A percentile compares a stretch with the other conserved stretches of the same genome.
Conservation (phyloP, 2,888 invertebrate species). For the Nemapogon koenigi region DNA sequence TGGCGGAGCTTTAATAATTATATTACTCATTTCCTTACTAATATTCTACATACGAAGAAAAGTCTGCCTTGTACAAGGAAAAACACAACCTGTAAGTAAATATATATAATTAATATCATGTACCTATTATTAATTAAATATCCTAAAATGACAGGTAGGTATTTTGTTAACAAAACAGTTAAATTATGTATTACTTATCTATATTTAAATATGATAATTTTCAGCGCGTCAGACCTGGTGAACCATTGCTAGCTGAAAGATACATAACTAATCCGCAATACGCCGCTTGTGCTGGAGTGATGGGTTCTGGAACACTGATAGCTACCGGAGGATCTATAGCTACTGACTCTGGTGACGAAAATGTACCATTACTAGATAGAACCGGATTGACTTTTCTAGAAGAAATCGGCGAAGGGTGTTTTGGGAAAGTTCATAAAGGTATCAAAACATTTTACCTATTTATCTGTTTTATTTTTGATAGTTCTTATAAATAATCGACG, state of each 20-base stretch:
- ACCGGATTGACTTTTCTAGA: slow-evolving; percentile 74
- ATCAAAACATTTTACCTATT: too few species aligned
- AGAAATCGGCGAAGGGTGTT: slow-evolving; percentile 87
- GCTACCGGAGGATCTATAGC: slow-evolving; percentile 21
- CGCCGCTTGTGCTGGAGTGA: slow-evolving; percentile 52
- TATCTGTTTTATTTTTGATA: too few species aligned
- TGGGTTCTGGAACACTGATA: slow-evolving; percentile 34
- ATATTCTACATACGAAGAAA: slow-evolving; percentile 40
- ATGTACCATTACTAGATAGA: slow-evolving; percentile 68
- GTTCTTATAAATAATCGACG: too few species aligned
- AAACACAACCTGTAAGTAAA: slow-evolving; percentile 44
- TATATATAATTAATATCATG: neutral
- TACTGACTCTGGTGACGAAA: slow-evolving; percentile 35
- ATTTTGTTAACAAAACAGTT: too few species aligned
- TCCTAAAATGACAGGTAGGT: too few species aligned
- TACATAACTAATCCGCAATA: slow-evolving; percentile 82
- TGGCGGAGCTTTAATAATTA: slow-evolving; percentile 31
- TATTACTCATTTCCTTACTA: slow-evolving; percentile 26
- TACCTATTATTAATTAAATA: too few species aligned
- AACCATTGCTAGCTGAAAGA: slow-evolving; percentile 74
- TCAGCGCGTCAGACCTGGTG: slow-evolving; percentile 59
- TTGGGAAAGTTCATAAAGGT: slow-evolving; percentile 91
- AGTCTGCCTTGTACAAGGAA: slow-evolving; percentile 42
- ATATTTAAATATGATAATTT: slow-evolving; percentile 25
- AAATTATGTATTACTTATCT: too few species aligned